phyloP scores from a whole-genome alignment of 2,888 invertebrate genomes.

The Zygogramma bicolorata region DNA sequence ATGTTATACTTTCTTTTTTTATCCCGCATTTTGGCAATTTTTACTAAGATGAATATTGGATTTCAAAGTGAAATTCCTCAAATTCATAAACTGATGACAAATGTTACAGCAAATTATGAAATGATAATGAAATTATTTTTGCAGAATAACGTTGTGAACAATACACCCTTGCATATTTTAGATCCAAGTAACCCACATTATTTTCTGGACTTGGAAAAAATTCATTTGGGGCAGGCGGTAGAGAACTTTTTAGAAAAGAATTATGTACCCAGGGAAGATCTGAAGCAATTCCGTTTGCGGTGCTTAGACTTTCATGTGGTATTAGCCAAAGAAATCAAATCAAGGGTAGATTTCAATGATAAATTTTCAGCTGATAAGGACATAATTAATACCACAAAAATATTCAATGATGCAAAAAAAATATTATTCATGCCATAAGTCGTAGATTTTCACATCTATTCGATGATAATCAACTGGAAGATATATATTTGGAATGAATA shows the following conservation, averaged over 20 bases:
- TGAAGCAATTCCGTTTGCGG: not conserved
- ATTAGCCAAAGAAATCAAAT: constrained; percentile 10
- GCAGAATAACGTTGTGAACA: no score
- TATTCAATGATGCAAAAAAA: not conserved
- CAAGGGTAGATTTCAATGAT: constrained; percentile 15
- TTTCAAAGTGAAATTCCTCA: no score
- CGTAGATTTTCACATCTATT: constrained; percentile 5
- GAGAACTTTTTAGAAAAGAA: not conserved
- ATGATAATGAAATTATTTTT: no score
- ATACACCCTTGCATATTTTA: no score
- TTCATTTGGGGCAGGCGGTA: constrained; percentile 12
- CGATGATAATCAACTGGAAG: constrained; percentile 9
- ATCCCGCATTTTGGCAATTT: no score
- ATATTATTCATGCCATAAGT: constrained; percentile 10
- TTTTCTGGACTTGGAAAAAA: constrained; percentile 1
- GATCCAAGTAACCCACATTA: constrained; percentile 18
- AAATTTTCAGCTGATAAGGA: not conserved
- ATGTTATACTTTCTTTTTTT: no score
- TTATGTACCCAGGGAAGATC: constrained; percentile 11
- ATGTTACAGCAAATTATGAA: no score
- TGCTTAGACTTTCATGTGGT: constrained; percentile 4
- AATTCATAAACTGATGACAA: no score
- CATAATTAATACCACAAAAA: not conserved
- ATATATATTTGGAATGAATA: constrained; percentile 9
- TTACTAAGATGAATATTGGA: no score